Conservation (phyloP, 2,797 vertebrate genomes). For the Spinus pinus region DNA sequence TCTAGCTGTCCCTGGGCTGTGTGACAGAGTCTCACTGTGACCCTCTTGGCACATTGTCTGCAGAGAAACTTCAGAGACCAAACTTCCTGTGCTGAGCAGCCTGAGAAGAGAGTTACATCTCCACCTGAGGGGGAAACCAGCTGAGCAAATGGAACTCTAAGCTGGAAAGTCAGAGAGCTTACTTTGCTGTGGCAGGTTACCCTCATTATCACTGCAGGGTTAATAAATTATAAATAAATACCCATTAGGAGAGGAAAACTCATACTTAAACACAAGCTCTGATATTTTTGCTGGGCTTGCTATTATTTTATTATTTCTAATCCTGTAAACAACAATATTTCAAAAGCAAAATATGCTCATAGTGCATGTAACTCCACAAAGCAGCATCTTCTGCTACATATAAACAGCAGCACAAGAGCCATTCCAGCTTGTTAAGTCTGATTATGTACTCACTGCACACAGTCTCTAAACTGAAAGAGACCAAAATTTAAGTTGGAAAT, state of each 20-base stretch:
- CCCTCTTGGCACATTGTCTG: rapidly evolving
- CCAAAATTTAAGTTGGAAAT: neutral
- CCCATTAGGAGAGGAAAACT: neutral
- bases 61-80: neutral
- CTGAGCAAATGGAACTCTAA: neutral
- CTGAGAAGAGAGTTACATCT: too few species aligned
- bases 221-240: conserved; percentile 14
- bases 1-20: neutral
- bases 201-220: neutral
- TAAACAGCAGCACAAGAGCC: neutral
- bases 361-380: neutral
- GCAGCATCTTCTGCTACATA: neutral
- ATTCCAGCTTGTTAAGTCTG: neutral
- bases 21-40: rapidly evolving
- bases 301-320: conserved; percentile 1
- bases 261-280: neutral
- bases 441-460: rapidly evolving
- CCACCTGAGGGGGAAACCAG: neutral
- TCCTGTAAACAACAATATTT: neutral
- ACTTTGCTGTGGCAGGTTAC: neutral
- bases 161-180: neutral
- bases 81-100: neutral
- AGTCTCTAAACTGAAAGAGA: neutral
- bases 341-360: neutral
- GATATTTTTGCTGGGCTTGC: neutral